phyloP scores from a whole-genome alignment of 1,140 invertebrate species.

The Ceratoteleas bidentatus region DNA sequence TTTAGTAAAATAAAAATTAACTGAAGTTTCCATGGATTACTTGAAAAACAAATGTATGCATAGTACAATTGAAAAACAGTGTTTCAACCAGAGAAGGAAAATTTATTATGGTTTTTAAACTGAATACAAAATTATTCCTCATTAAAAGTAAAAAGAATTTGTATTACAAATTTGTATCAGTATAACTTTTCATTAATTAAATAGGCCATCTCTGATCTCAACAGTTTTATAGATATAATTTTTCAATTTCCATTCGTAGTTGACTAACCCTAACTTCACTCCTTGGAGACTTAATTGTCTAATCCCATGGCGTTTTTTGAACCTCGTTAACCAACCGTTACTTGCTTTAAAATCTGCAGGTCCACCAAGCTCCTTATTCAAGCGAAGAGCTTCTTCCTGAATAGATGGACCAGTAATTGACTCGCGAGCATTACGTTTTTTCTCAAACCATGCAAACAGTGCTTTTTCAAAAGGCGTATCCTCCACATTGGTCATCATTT shows the following conservation, averaged over 20 bases:
- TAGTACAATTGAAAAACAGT: background rate
- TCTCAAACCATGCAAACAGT: constrained; percentile 49
- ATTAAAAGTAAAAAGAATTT: too few species aligned
- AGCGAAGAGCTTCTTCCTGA: constrained; percentile 43
- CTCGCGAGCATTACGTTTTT: constrained; percentile 36
- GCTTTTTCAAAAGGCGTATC: constrained; percentile 47
- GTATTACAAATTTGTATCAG: too few species aligned
- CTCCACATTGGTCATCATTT: constrained; percentile 46
- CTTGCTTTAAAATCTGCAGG: constrained; percentile 57
- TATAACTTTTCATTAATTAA: too few species aligned
- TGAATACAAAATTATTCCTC: too few species aligned
- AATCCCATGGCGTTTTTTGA: constrained; percentile 58
- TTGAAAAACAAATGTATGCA: too few species aligned
- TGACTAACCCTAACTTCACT: constrained; percentile 34
- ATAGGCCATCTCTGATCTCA: too few species aligned
- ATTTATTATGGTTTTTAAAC: too few species aligned
- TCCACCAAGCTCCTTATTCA: constrained; percentile 51
- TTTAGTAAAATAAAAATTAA: too few species aligned
- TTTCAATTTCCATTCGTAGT: too few species aligned
- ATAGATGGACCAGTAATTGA: constrained; percentile 45
- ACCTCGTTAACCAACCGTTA: constrained; percentile 54
- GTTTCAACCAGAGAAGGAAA: too few species aligned
- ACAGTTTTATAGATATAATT: too few species aligned
- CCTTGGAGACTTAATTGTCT: constrained; percentile 50
- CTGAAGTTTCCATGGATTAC: too few species aligned